Percentiles rank a stretch among this genome's conserved stretches.
Evolutionary conservation across 2,113 vertebrate genomes (phyloP).

Genomic region (Sardina pilchardus): DNA sequence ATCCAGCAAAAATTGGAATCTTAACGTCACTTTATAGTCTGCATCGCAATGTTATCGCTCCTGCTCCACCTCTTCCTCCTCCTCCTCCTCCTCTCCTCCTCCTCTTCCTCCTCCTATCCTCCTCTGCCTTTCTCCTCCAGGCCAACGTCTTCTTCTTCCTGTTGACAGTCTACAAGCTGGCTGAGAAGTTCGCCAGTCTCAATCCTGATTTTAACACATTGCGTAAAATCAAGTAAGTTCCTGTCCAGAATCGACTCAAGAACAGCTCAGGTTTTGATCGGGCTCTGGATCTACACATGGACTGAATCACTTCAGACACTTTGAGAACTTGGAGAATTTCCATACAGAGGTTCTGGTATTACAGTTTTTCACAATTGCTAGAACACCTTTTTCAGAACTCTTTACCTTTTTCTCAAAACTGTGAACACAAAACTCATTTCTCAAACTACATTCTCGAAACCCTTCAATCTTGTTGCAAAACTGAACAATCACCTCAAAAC

Average conservation of each 20-base stretch:
- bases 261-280: neutral
- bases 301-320: neutral
- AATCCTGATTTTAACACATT: constrained; percentile 78
- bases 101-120: no score
- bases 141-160: constrained; percentile 79
- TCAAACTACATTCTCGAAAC: no score
- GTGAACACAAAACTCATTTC: no score
- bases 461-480: no score
- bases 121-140: constrained; percentile 53
- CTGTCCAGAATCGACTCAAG: neutral
- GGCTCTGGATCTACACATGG: no score
- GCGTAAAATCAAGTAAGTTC: constrained; percentile 75
- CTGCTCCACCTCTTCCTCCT: neutral
- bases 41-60: no score
- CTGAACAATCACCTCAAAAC: no score
- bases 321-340: neutral
- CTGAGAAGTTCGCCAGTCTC: constrained; percentile 78
- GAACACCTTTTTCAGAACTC: no score
- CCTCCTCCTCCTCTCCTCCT: neutral
- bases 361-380: no score
- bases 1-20: neutral
- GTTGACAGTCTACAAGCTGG: constrained; percentile 78
- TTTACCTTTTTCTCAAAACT: no score
- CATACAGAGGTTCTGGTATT: neutral
- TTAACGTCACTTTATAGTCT: neutral